Conservation (phyloP, 2,113 vertebrate genomes). For the Passer montanus region DNA sequence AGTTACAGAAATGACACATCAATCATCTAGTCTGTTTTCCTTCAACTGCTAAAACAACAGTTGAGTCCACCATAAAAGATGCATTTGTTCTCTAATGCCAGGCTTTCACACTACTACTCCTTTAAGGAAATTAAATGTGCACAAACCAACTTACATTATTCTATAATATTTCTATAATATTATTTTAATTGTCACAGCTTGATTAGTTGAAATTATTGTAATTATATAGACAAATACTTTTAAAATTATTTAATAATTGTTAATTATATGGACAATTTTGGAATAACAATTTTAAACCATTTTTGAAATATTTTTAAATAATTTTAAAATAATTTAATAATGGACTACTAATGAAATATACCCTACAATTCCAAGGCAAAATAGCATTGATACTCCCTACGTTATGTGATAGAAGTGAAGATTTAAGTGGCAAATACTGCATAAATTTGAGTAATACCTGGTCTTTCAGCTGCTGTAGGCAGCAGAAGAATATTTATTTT, state of each 20-base stretch:
- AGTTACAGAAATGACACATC: not conserved
- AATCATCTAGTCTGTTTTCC: not conserved
- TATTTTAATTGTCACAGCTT: not conserved
- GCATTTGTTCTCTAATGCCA: not conserved
- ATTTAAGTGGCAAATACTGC: not conserved
- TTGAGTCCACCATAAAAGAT: not conserved
- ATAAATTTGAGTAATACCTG: not conserved
- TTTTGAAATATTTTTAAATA: not conserved
- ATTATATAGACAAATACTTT: not conserved
- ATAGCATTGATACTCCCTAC: not conserved
- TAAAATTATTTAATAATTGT: not conserved
- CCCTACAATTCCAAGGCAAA: not conserved
- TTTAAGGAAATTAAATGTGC: not conserved
- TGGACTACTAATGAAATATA: not conserved
- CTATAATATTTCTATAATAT: not conserved
- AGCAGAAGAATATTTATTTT: not conserved
- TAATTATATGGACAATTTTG: not conserved
- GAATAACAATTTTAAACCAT: not conserved
- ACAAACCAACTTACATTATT: rapidly evolving
- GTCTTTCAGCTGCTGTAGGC: not conserved
- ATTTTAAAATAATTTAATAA: not conserved
- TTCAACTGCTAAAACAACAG: not conserved
- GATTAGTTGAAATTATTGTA: not conserved
- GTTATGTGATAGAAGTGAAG: not conserved
- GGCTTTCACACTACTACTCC: not conserved